Conservation (phyloP, 2,797 vertebrate species). For the Capromys pilorides region DNA sequence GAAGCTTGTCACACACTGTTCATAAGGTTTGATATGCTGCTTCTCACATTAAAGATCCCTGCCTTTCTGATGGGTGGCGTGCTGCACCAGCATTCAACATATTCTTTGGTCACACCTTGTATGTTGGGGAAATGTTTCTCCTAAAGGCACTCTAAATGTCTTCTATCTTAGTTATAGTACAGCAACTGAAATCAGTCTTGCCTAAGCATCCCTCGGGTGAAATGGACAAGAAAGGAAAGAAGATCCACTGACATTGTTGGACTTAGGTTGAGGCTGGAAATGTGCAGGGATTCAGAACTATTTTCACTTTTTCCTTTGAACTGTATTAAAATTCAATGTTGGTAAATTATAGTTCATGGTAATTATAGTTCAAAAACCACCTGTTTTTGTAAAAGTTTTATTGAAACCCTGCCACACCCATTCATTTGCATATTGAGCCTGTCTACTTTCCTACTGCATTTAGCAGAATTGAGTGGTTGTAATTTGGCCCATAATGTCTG, state of each 20-base stretch:
- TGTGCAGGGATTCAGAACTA: neutral
- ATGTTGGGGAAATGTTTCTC: neutral
- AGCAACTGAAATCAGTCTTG: neutral
- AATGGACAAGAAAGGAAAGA: neutral
- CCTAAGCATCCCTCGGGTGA: neutral
- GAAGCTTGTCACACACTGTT: neutral
- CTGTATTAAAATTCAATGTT: neutral
- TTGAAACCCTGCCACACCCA: neutral
- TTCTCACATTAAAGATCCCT: neutral
- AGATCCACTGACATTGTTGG: neutral
- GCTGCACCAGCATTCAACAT: neutral
- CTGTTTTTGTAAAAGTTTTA: neutral
- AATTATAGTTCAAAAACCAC: too few relatives aligned
- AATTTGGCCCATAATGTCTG: neutral
- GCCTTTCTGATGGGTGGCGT: neutral
- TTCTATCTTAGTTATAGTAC: constrained; percentile 2
- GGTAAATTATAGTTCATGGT: neutral
- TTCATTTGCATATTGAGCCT: neutral
- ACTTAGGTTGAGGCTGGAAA: neutral
- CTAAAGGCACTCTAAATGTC: neutral
- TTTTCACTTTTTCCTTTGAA: neutral
- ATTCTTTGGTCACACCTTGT: neutral
- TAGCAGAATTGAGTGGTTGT: neutral
- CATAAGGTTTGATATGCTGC: neutral
- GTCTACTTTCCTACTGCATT: neutral